A percentile compares a stretch with the other conserved stretches of the same genome.
These are phyloP conservation scores for Trissoscelio sp. DNA, from an alignment of 2,888 invertebrate genomes.

Conservation along the genomic window DNA sequence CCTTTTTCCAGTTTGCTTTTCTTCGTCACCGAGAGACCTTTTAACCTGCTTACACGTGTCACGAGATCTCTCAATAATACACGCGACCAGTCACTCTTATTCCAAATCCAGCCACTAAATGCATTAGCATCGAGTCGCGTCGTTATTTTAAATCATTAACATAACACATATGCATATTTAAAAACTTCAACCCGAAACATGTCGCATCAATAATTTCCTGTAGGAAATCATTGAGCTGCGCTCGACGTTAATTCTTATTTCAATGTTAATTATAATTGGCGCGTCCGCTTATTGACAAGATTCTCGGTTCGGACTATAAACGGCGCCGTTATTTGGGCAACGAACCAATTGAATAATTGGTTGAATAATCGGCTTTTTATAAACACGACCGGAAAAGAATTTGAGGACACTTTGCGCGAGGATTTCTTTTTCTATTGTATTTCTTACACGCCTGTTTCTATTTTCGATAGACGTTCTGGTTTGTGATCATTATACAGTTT, in stretches of 20 bases:
- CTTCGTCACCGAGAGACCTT: neutral
- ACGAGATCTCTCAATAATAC: constrained; percentile 75
- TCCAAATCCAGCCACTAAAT: constrained; percentile 66
- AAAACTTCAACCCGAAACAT: neutral
- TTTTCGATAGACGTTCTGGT: no score
- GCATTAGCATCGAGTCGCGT: neutral
- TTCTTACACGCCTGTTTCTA: no score
- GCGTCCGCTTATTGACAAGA: constrained; percentile 4
- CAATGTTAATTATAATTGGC: constrained; percentile 33
- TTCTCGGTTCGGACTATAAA: constrained; percentile 3
- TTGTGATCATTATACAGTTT: no score
- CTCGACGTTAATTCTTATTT: constrained; percentile 10
- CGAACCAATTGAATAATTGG: constrained; percentile 48
- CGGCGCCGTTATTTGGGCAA: constrained; percentile 44
- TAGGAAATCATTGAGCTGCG: neutral
- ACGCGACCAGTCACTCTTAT: constrained; percentile 70
- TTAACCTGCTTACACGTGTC: constrained; percentile 53
- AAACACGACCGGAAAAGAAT: no score
- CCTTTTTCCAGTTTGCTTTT: constrained; percentile 59
- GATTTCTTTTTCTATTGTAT: no score
- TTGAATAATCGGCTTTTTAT: no score
- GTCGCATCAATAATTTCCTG: constrained; percentile 6
- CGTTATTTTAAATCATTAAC: constrained; percentile 23
- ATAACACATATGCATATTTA: neutral
- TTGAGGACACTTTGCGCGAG: no score